Percentiles rank a stretch among this genome's conserved stretches.
Conservation (phyloP, 1,140 invertebrate genomes). For the Hypsibius dujardini region DNA sequence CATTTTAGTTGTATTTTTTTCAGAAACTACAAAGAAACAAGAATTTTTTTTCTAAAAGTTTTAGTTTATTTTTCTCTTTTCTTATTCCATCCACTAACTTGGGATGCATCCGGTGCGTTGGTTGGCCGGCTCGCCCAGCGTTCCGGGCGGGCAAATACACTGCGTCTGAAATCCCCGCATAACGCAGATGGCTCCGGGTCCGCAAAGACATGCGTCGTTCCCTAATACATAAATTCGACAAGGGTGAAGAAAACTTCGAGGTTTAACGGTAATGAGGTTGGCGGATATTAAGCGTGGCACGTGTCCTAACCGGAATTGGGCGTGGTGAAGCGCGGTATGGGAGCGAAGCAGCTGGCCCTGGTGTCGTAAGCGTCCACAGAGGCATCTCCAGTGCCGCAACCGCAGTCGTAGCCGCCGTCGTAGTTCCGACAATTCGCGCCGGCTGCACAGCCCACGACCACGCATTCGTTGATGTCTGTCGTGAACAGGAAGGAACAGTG, state of each 20-base stretch:
- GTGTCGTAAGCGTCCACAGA: conserved; percentile 19
- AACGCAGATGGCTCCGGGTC: conserved; percentile 61
- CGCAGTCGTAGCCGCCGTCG: conserved; percentile 22
- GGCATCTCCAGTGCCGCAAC: neutral
- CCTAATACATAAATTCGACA: neutral
- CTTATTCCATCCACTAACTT: conserved; percentile 7
- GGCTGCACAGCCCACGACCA: conserved; percentile 16
- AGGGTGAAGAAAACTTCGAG: no score
- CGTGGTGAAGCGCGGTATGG: neutral
- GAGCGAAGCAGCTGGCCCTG: conserved; percentile 24
- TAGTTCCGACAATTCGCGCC: conserved; percentile 25
- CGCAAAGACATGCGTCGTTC: conserved; percentile 44
- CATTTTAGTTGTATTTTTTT: no score
- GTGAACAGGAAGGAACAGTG: no score
- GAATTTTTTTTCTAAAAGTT: no score
- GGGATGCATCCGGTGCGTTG: neutral
- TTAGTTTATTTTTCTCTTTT: conserved; percentile 11
- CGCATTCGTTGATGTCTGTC: conserved; percentile 35
- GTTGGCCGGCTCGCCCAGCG: conserved; percentile 61
- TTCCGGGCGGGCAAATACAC: conserved; percentile 61
- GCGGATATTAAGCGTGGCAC: no score
- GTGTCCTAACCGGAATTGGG: no score
- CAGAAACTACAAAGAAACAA: no score
- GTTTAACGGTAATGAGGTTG: no score
- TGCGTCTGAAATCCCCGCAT: conserved; percentile 31